Evolutionary conservation across 2,113 vertebrate species (phyloP).

Genomic region (Emydocephalus ijimae): DNA sequence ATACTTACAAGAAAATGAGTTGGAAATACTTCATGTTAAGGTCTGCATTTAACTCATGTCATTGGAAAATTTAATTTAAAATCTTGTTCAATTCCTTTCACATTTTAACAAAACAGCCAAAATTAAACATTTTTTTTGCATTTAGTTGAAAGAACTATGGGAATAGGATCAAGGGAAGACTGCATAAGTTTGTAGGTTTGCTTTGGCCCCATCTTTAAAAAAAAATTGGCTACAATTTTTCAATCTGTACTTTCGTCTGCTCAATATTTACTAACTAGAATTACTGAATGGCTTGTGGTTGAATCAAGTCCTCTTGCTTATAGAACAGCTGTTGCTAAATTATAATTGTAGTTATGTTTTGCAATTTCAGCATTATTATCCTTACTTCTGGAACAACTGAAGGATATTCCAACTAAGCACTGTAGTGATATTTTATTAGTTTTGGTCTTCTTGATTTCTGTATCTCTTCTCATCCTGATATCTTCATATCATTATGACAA

Average conservation of each 20-base stretch:
- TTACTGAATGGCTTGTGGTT: neutral
- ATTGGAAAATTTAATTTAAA: neutral
- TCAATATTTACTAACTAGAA: neutral
- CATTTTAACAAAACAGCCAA: neutral
- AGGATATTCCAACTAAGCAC: neutral
- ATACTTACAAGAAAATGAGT: neutral
- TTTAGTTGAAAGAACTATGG: neutral
- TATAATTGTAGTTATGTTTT: neutral
- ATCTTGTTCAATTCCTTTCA: neutral
- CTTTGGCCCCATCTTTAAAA: neutral
- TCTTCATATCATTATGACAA: neutral
- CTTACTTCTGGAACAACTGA: neutral
- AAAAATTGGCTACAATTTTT: neutral
- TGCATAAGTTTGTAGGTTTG: neutral
- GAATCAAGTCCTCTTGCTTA: neutral
- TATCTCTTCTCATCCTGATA: neutral
- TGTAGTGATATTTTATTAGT: neutral
- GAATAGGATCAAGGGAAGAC: neutral
- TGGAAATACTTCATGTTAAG: neutral
- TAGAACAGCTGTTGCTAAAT: neutral
- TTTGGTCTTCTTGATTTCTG: neutral
- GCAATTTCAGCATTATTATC: neutral
- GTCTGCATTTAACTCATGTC: neutral
- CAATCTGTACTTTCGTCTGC: neutral
- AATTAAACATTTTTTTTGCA: neutral